Evolutionary conservation across 2,888 invertebrate species (phyloP).

Genomic region (Nymphalis polychloros): DNA sequence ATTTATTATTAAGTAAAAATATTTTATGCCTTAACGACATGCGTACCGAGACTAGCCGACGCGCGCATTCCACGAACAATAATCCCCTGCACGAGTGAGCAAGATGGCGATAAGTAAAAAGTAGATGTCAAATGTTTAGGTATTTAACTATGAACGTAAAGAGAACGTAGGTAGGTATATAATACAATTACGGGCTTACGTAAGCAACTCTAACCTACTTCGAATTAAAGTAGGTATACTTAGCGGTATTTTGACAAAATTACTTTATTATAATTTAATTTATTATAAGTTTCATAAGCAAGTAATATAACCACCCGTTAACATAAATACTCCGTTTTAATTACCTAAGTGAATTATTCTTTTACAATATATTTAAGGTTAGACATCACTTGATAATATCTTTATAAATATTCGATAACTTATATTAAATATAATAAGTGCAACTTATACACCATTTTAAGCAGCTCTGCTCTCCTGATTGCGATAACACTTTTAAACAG

Average conservation of each 20-base stretch:
- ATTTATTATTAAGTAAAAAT: conserved; percentile 33
- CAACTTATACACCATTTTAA: neutral
- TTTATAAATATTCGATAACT: too few species aligned
- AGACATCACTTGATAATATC: too few species aligned
- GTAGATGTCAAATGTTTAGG: conserved; percentile 80
- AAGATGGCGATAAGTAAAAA: conserved; percentile 73
- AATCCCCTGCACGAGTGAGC: conserved; percentile 69
- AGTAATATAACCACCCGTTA: neutral
- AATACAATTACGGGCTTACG: conserved; percentile 76
- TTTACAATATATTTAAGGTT: too few species aligned
- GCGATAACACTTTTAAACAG: neutral
- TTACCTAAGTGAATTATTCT: neutral
- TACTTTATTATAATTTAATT: conserved; percentile 14
- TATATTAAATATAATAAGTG: neutral
- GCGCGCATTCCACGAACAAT: conserved; percentile 79
- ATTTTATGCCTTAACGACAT: conserved; percentile 55
- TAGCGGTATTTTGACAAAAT: conserved; percentile 43
- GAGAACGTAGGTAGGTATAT: conserved; percentile 74
- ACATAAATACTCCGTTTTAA: conserved; percentile 16
- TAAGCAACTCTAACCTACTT: conserved; percentile 75
- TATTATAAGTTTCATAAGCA: conserved; percentile 9
- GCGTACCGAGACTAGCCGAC: conserved; percentile 76
- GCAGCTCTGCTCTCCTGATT: neutral
- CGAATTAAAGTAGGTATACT: conserved; percentile 47
- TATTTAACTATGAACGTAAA: conserved; percentile 75